Conservation (phyloP, 2,797 vertebrate genomes). For the Psittacula derbiana region DNA sequence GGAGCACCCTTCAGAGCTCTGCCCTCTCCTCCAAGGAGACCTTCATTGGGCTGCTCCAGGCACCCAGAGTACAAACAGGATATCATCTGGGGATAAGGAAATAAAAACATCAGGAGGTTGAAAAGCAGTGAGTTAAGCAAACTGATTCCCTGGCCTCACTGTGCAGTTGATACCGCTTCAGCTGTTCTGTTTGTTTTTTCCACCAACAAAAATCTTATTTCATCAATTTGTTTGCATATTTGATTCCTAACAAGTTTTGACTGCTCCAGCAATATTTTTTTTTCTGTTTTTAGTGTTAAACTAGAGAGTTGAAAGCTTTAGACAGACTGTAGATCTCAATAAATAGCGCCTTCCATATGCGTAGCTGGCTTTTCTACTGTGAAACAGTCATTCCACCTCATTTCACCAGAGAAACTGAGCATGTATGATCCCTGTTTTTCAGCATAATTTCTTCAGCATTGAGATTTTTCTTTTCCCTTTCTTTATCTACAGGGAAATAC, state of each 20-base stretch:
- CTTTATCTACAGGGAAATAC: not conserved
- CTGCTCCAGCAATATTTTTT: not conserved
- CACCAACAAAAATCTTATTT: not conserved
- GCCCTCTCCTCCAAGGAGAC: not conserved
- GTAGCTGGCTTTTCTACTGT: not conserved
- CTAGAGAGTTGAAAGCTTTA: not conserved
- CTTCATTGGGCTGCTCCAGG: not conserved
- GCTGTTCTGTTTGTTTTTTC: not conserved
- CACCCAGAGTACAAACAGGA: not conserved
- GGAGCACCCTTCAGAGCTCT: not conserved
- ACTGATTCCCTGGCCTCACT: not conserved
- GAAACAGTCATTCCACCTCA: constrained; percentile 2
- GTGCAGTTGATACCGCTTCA: not conserved
- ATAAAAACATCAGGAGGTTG: not conserved
- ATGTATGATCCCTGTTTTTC: constrained; percentile 34
- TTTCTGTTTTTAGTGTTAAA: not conserved
- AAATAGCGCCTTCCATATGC: not conserved
- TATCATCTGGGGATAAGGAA: not conserved
- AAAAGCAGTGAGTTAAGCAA: not conserved
- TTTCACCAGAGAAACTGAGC: constrained; percentile 17
- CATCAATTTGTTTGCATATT: not conserved
- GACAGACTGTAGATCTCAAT: not conserved
- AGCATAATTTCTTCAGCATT: constrained; percentile 15
- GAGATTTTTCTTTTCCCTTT: not conserved
- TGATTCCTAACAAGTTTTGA: not conserved